These are phyloP conservation scores for Bufo bufo DNA, from an alignment of 2,113 vertebrate genomes.

Conservation along the genomic window DNA sequence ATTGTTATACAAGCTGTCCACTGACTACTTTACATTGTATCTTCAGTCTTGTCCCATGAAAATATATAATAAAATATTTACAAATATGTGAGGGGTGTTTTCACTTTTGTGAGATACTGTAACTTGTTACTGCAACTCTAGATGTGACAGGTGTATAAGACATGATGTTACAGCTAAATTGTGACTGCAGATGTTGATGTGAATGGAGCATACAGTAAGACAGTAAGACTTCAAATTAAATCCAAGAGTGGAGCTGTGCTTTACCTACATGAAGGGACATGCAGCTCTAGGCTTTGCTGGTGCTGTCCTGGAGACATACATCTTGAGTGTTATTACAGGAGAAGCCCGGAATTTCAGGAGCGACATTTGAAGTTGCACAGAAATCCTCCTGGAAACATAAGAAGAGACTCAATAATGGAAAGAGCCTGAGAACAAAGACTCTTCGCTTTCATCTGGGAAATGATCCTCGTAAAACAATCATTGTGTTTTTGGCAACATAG, in stretches of 20 bases:
- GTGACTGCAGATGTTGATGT: neutral
- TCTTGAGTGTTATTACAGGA: constrained; percentile 32
- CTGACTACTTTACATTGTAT: too few relatives aligned
- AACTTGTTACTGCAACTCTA: neutral
- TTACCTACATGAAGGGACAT: neutral
- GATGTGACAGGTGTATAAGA: neutral
- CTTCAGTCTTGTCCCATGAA: too few relatives aligned
- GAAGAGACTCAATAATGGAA: too few relatives aligned
- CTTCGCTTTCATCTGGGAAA: neutral
- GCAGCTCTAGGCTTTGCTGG: neutral
- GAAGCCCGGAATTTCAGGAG: neutral
- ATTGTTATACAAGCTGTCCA: too few relatives aligned
- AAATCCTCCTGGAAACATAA: neutral
- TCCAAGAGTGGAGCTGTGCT: too few relatives aligned
- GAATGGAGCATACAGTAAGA: neutral
- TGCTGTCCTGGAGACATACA: neutral
- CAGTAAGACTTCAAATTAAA: too few relatives aligned
- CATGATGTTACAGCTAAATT: neutral
- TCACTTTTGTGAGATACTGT: too few relatives aligned
- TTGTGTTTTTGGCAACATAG: neutral
- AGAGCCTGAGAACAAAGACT: neutral
- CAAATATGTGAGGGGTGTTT: too few relatives aligned
- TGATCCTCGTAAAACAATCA: neutral
- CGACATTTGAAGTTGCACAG: neutral
- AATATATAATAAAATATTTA: too few relatives aligned